Evolutionary conservation across 1,140 invertebrate species (phyloP).

Genomic region (Cotesia vestalis): DNA sequence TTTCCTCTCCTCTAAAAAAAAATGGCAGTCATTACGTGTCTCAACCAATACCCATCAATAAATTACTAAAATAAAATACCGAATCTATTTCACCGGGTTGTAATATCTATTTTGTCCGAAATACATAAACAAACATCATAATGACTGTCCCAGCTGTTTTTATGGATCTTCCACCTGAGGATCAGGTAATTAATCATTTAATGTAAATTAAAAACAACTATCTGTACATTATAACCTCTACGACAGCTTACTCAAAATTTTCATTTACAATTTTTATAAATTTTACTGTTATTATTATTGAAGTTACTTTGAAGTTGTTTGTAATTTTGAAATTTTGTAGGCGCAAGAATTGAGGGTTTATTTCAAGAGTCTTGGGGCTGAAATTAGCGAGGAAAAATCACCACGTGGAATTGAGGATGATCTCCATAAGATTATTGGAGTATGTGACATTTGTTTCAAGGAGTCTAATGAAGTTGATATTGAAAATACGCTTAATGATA

Average conservation of each 20-base stretch:
- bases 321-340: constrained; percentile 50
- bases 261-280: no score
- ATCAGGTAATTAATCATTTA: constrained; percentile 71
- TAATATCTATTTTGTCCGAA: no score
- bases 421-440: constrained; percentile 92
- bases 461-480: constrained; percentile 83
- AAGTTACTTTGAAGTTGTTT: neutral
- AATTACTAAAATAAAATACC: no score
- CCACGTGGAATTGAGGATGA: constrained; percentile 92
- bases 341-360: constrained; percentile 88
- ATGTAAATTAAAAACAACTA: constrained; percentile 7
- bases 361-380: constrained; percentile 89
- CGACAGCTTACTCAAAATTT: neutral
- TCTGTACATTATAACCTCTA: neutral
- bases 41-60: no score
- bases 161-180: constrained; percentile 81
- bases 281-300: no score
- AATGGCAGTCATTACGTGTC: no score
- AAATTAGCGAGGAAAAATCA: constrained; percentile 90
- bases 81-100: no score
- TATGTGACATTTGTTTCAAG: constrained; percentile 91
- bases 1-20: no score
- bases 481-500: constrained; percentile 86
- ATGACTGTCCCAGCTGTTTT: constrained; percentile 83
- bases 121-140: constrained; percentile 38